Evolutionary conservation across 2,797 vertebrate species (phyloP).

Genomic region (Phrynocephalus guinanensis): DNA sequence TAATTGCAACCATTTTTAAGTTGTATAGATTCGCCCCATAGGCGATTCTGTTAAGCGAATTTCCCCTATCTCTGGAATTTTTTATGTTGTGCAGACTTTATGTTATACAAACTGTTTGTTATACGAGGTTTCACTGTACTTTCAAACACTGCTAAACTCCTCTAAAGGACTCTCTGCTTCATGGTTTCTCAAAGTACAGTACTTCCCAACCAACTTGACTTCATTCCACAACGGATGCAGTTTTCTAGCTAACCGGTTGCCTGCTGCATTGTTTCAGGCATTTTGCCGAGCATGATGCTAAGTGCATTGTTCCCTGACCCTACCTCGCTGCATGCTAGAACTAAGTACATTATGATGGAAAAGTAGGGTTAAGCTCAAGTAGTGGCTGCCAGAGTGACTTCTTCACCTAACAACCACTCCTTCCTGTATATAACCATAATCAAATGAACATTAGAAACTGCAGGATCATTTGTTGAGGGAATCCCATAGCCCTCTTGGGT

Average conservation of each 20-base stretch:
- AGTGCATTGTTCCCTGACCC: background rate
- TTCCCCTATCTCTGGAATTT: too few relatives aligned
- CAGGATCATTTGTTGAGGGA: background rate
- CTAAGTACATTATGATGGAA: background rate
- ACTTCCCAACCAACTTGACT: background rate
- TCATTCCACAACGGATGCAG: background rate
- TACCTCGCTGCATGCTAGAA: background rate
- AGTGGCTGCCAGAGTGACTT: background rate
- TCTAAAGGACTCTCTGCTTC: background rate
- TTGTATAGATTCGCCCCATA: too few relatives aligned
- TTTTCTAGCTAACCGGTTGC: background rate
- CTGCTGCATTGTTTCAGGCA: background rate
- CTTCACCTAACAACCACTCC: background rate
- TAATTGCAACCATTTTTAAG: too few relatives aligned
- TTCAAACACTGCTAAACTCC: slow-evolving; percentile 2
- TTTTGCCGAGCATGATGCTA: background rate
- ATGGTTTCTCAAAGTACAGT: background rate
- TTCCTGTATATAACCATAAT: background rate
- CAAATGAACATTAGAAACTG: background rate
- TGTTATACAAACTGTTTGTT: too few relatives aligned
- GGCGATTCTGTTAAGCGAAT: too few relatives aligned
- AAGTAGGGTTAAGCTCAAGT: background rate
- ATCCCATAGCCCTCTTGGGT: background rate
- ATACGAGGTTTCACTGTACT: background rate
- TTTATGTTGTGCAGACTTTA: too few relatives aligned